Conservation (phyloP, 2,113 vertebrate species). For the Oceanites oceanicus region DNA sequence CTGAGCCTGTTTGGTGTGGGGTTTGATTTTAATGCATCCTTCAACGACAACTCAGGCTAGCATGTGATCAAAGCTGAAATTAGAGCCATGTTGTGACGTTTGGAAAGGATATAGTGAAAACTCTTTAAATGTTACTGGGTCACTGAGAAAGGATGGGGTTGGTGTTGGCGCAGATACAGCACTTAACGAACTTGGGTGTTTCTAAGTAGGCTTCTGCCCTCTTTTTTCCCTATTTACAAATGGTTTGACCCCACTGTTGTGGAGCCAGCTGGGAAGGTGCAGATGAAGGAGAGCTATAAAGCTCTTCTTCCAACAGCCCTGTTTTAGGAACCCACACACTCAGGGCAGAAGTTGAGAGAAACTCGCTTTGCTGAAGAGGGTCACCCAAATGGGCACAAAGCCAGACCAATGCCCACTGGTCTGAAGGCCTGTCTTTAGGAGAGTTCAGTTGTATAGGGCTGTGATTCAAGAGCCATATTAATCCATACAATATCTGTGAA, state of each 20-base stretch:
- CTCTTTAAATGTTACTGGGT: neutral
- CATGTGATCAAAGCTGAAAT: neutral
- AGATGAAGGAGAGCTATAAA: neutral
- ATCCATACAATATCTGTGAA: neutral
- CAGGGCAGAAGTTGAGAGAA: neutral
- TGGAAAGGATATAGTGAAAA: neutral
- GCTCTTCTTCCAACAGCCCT: neutral
- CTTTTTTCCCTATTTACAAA: neutral
- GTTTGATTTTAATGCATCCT: neutral
- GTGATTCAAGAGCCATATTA: neutral
- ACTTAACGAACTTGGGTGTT: neutral
- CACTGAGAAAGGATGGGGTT: neutral
- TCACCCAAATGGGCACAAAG: neutral
- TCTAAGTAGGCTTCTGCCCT: neutral
- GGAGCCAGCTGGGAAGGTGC: neutral
- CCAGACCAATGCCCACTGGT: too few species aligned
- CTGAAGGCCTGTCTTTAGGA: neutral
- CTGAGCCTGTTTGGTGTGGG: neutral
- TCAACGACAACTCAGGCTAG: neutral
- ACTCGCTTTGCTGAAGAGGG: neutral
- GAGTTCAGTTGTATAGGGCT: neutral
- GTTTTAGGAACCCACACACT: neutral
- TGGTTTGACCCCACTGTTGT: neutral
- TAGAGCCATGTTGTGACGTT: neutral
- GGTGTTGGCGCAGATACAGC: fast-evolving